A percentile compares a stretch with the other conserved stretches of the same genome.
phyloP scores from a whole-genome alignment of 2,888 invertebrate species.

The Trachelus stipa region DNA sequence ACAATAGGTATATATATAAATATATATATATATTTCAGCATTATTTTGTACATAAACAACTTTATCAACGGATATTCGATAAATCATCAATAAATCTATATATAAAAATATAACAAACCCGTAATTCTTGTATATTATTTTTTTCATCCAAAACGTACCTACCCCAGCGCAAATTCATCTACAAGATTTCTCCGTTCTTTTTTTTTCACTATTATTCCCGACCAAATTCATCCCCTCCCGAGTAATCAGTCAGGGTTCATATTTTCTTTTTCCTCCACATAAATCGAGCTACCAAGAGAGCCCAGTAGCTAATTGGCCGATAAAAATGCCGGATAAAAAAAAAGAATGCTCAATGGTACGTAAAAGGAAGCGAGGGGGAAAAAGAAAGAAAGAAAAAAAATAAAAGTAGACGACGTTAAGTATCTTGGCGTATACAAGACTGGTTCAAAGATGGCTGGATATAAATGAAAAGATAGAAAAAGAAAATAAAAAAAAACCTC shows the following conservation, averaged over 20 bases:
- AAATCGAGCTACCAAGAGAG: constrained; percentile 1
- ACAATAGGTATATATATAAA: constrained; percentile 24
- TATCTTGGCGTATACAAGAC: not conserved
- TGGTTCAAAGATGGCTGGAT: not conserved
- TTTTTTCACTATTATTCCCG: not conserved
- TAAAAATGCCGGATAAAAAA: not conserved
- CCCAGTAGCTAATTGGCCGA: not conserved
- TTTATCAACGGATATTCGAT: constrained; percentile 60
- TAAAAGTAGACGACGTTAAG: not conserved
- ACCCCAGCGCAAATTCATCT: not conserved
- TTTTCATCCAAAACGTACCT: not conserved
- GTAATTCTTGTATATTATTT: not conserved
- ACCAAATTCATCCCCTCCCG: not conserved
- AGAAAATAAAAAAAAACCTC: not conserved
- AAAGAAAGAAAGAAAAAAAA: not conserved
- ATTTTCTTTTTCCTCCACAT: not conserved
- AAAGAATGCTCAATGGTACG: not conserved
- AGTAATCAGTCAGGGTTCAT: constrained; percentile 1
- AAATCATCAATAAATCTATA: constrained; percentile 63
- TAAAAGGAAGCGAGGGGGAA: not conserved
- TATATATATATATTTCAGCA: constrained; percentile 56
- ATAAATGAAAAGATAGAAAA: too few species aligned
- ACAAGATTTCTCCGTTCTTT: not conserved
- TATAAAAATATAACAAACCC: constrained; percentile 37
- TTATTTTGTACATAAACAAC: constrained; percentile 65